These are phyloP conservation scores for Halcyon senegalensis DNA, from an alignment of 2,113 vertebrate species.

Conservation along the genomic window DNA sequence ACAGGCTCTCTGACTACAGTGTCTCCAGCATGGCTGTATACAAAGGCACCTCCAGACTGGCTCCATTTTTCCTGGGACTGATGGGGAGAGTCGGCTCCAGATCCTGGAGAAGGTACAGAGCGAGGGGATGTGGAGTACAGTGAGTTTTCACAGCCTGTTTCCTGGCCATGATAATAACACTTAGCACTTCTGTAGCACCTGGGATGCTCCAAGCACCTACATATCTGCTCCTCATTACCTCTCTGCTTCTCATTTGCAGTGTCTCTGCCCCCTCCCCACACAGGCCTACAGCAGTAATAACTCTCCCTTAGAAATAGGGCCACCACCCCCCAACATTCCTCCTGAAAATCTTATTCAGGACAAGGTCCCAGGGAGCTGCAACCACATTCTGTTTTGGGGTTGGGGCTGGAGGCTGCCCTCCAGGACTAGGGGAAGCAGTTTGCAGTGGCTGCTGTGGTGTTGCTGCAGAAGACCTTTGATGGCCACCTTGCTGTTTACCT, in stretches of 20 bases:
- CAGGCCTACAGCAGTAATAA: not conserved
- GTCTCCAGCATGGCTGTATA: not conserved
- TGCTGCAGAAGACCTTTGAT: not conserved
- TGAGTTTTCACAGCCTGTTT: slow-evolving; percentile 39
- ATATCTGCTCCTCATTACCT: slow-evolving; percentile 50
- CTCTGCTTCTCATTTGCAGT: not conserved
- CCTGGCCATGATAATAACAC: slow-evolving; percentile 45
- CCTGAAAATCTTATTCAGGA: not conserved
- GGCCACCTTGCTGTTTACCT: not conserved
- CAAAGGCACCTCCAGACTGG: not conserved
- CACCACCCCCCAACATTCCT: not conserved
- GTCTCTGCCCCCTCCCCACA: not conserved
- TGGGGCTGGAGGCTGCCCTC: not conserved
- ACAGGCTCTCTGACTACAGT: not conserved
- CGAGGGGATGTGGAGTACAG: not conserved
- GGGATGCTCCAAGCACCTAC: slow-evolving; percentile 32
- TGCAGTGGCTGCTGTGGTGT: not conserved
- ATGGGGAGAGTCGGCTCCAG: not conserved
- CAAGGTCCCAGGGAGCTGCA: not conserved
- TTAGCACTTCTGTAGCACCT: slow-evolving; percentile 57
- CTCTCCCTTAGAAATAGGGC: not conserved
- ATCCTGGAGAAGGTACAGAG: not conserved
- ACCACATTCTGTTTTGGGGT: not conserved
- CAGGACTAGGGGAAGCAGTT: not conserved
- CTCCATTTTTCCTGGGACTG: not conserved